phyloP scores from a whole-genome alignment of 2,113 vertebrate species.

The Callionymus lyra region DNA sequence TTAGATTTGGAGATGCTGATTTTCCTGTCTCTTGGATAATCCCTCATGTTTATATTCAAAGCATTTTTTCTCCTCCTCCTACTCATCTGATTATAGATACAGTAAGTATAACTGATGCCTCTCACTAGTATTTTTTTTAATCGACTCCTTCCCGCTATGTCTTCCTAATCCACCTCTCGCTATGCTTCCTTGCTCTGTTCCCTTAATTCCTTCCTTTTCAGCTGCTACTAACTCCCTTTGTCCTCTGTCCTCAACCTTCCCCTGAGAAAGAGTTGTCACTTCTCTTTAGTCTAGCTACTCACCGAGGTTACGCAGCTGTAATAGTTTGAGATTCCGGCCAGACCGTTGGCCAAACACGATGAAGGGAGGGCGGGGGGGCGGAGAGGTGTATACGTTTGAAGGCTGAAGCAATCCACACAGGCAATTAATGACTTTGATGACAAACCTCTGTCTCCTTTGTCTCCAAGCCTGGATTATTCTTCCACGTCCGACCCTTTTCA shows the following conservation, averaged over 20 bases:
- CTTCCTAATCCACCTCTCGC: conserved; percentile 10
- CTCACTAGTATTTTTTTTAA: background rate
- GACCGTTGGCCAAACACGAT: conserved; percentile 53
- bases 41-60: background rate
- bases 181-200: conserved; percentile 23
- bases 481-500: conserved; percentile 9
- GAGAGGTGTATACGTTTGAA: conserved; percentile 22
- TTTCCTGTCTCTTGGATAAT: too few species aligned
- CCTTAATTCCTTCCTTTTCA: conserved; percentile 1
- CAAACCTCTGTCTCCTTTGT: conserved; percentile 44
- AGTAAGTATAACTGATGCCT: background rate
- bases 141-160: conserved; percentile 1
- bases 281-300: conserved; percentile 53
- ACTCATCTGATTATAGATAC: background rate
- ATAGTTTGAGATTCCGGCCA: conserved; percentile 60
- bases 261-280: conserved; percentile 64
- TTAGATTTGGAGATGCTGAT: too few species aligned
- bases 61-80: background rate
- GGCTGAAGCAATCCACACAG: conserved; percentile 28
- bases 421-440: conserved; percentile 56
- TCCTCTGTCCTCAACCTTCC: conserved; percentile 65
- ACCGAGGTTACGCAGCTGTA: conserved; percentile 47
- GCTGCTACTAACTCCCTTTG: conserved; percentile 25
- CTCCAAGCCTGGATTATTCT: conserved; percentile 30
- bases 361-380: conserved; percentile 20